Base-by-base conservation (phyloP, 2,797 vertebrate genomes). In the Rhabdophis nuchalis region DNA sequence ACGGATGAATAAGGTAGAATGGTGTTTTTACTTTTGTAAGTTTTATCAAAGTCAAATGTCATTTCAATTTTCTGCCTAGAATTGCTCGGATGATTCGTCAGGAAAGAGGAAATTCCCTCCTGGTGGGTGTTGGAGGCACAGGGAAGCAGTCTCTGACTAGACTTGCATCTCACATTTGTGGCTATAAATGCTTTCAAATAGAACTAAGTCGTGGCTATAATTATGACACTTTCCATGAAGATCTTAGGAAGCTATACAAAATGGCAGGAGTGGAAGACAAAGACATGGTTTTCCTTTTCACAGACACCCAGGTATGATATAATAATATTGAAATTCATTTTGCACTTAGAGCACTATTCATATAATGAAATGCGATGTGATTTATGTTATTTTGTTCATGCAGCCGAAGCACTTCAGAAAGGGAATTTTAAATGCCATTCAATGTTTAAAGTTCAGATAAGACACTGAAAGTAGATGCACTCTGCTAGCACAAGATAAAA, bases 231-330 rank as follows among this genome's bases (percentile, higher is more conserved):
- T 99, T 99, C 93, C 98, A 98, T 0, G 98, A 99, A n/a, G 98
- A 99, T 96, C 96, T 99, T 92, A 97, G 98, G 82, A 98, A 96
- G 92, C 96, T 99, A 12, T 99, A 98, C 95, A 99, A 96, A 96
- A 97, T 98, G 98, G 98, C 98, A 16, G 98, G 98, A 0, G 95
- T 98, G 13, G 98, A 98, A 53, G 98, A 97, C 93, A 98, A 97
- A 94, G 97, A 99, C 94, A 98, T 98, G 97, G 98, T 99, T 92
- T 98, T 99, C 95, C 98, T 99, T 91, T 99, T 99, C 96, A 98
- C 98, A 0, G 98, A 99, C 93, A 98, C 98, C 52, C 98, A 99
- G 98, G 98, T 99, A 96, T 23, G 1, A 86, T 86, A 29, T 64
- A 29, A 27, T 82, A 53, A 68, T n/a, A 6, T 41, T 29, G 0